Conservation (phyloP, 2,113 vertebrate species). For the Potamarius usumacintae region DNA sequence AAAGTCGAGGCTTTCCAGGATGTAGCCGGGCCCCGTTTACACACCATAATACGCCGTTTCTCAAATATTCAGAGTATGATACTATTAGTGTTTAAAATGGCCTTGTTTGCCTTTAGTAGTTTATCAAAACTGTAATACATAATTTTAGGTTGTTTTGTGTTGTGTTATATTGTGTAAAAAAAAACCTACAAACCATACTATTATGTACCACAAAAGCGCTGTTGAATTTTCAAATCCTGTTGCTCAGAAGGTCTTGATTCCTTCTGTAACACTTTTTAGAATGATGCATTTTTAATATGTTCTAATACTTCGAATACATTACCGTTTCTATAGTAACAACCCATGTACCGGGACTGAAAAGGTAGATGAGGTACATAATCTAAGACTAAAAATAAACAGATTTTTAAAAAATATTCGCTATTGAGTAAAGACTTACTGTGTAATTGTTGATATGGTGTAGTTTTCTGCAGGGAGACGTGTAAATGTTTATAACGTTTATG, state of each 20-base stretch:
- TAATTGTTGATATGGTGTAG: neutral
- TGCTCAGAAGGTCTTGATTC: neutral
- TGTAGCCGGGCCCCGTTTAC: conserved; percentile 63
- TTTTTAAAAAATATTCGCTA: neutral
- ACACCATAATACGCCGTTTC: neutral
- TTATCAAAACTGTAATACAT: neutral
- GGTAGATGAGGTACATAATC: neutral
- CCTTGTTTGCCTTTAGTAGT: neutral
- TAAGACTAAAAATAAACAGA: neutral
- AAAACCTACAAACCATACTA: neutral
- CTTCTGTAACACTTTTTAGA: neutral
- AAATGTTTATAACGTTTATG: neutral
- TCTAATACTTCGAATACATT: neutral
- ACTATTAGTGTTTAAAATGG: neutral
- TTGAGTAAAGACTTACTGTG: neutral
- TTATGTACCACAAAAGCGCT: neutral
- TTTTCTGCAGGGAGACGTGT: neutral
- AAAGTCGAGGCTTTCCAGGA: conserved; percentile 69
- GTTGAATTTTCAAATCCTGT: neutral
- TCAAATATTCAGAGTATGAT: neutral
- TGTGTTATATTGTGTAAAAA: neutral
- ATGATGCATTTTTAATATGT: neutral
- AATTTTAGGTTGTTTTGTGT: neutral
- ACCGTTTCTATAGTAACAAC: neutral
- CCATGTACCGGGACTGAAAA: neutral